These are phyloP conservation scores for Echinometra lucunter DNA, from an alignment of 53 echinoderm and acorn worm species.

Conservation along the genomic window DNA sequence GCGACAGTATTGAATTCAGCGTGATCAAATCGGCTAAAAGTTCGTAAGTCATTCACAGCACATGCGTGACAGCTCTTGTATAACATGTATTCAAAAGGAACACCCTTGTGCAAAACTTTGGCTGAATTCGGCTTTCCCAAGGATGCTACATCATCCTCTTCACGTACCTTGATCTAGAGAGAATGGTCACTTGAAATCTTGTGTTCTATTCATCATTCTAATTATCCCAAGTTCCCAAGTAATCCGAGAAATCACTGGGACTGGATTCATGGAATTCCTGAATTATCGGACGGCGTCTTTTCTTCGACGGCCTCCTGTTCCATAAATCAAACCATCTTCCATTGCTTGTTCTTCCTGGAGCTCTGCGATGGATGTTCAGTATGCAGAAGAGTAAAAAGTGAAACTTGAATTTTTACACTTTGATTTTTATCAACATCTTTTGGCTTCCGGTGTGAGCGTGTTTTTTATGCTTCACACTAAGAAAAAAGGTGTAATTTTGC, in stretches of 20 bases:
- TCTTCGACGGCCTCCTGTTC: neutral
- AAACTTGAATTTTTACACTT: neutral
- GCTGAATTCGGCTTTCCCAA: neutral
- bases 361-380: neutral
- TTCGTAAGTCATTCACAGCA: neutral
- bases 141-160: neutral
- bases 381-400: neutral
- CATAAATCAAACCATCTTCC: neutral
- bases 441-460: no score
- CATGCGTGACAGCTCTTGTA: neutral
- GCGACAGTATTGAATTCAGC: neutral
- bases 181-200: conserved; percentile 1
- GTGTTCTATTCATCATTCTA: conserved; percentile 17
- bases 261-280: neutral
- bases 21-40: neutral
- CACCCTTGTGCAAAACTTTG: neutral
- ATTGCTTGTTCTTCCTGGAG: conserved; percentile 6
- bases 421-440: no score
- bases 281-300: neutral
- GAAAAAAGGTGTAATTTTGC: no score
- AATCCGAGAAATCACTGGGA: neutral
- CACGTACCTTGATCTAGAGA: neutral
- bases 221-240: neutral
- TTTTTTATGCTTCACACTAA: no score
- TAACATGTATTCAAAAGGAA: neutral